Percentiles rank a stretch among this genome's conserved stretches.
phyloP scores from a whole-genome alignment of 2,888 invertebrate genomes.

The Coelopa pilipes region DNA sequence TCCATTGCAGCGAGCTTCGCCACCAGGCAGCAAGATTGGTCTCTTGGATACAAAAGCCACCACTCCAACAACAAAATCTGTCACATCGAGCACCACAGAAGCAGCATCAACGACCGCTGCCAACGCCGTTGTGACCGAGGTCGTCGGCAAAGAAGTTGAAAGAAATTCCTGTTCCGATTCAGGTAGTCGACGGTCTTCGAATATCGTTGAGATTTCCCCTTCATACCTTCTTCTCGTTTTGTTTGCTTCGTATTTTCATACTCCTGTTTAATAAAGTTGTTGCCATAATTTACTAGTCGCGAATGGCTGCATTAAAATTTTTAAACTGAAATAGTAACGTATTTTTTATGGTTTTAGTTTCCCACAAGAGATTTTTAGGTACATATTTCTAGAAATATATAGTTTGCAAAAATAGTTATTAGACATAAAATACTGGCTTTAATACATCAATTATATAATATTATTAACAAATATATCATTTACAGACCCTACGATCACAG shows the following conservation, averaged over 20 bases:
- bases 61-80: conserved; percentile 3
- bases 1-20: conserved; percentile 12
- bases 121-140: background rate
- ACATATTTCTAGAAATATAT: too few species aligned
- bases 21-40: conserved; percentile 19
- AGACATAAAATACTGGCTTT: background rate
- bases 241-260: background rate
- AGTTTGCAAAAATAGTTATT: too few species aligned
- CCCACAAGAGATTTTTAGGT: too few species aligned
- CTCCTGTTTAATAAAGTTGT: background rate
- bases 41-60: conserved; percentile 15
- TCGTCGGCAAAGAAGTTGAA: background rate
- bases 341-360: too few species aligned
- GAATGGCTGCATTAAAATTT: background rate
- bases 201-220: conserved; percentile 8
- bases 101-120: background rate
- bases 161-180: conserved; percentile 25
- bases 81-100: background rate
- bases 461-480: background rate
- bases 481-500: background rate
- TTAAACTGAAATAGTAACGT: background rate
- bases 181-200: conserved; percentile 14
- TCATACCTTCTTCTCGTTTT: conserved; percentile 10
- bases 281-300: background rate
- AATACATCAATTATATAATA: background rate